Evolutionary conservation across 2,797 vertebrate species (phyloP), one percentile per base, ranked within the genome.

Genomic region (Dallia pectoralis): DNA sequence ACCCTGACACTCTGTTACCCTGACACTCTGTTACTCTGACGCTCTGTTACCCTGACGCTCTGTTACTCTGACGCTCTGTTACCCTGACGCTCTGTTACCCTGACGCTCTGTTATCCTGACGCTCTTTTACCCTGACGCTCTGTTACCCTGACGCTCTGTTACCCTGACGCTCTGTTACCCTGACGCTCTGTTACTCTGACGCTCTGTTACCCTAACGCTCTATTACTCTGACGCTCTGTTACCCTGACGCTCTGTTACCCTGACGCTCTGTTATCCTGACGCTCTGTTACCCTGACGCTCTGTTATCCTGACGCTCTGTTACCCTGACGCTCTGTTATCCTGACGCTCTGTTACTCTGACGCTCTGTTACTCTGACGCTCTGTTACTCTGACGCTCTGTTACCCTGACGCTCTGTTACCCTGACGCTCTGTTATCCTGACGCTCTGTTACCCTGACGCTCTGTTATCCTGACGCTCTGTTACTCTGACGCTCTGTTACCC

Each of bases 261-360:
- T n/a, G n/a, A n/a, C n/a, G n/a, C n/a, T n/a, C n/a, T n/a, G n/a
- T n/a, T n/a, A 83, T 86, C 85, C 85, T 87, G 87, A 90, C 88
- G 87, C 85, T 79, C 78, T 69, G 9, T 44, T 49, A 32, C 47
- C 5, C n/a, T n/a, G n/a, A n/a, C n/a, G n/a, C n/a, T n/a, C n/a
- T n/a, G n/a, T n/a, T n/a, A 83, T 86, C 85, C 85, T 87, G 87
- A 90, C 88, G 87, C 85, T 79, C 78, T 69, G 9, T 44, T 49
- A 32, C 47, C 5, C n/a, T n/a, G n/a, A n/a, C n/a, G n/a, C n/a
- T n/a, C n/a, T n/a, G n/a, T n/a, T n/a, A 83, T 86, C 85, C 85
- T 87, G 87, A 90, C 88, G 87, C 85, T 79, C 78, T 69, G 9
- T 44, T 49, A 32, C 47, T 3, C 85, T 87, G 87, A 90, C 88